phyloP scores from a whole-genome alignment of 2,888 invertebrate genomes.

The Amitus sp. region DNA sequence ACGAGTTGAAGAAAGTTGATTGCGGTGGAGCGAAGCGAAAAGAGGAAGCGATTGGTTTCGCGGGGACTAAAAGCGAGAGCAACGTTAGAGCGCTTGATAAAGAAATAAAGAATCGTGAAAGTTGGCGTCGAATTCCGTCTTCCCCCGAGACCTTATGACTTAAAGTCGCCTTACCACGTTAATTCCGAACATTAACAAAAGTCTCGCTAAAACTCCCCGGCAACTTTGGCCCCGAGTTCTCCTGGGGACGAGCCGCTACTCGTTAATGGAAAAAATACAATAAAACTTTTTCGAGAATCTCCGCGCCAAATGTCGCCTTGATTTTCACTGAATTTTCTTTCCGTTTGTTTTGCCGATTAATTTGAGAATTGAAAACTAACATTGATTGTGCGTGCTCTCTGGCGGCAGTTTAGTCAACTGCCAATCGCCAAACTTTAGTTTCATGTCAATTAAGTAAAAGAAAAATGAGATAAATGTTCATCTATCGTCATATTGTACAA shows the following conservation, averaged over 20 bases:
- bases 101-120: constrained; percentile 65
- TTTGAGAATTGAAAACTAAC: too few relatives aligned
- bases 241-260: constrained; percentile 56
- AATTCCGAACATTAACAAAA: constrained; percentile 66
- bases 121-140: constrained; percentile 61
- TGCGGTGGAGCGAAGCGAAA: constrained; percentile 6
- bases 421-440: too few relatives aligned
- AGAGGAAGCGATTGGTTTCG: constrained; percentile 13
- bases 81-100: constrained; percentile 54
- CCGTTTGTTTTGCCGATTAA: constrained; percentile 1
- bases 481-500: too few relatives aligned
- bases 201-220: constrained; percentile 64
- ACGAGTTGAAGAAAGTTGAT: constrained; percentile 5
- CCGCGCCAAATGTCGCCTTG: constrained; percentile 12
- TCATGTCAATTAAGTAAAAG: too few relatives aligned
- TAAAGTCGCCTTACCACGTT: constrained; percentile 66
- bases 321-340: constrained; percentile 4
- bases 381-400: too few relatives aligned
- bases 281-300: constrained; percentile 50
- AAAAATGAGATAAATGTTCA: too few relatives aligned
- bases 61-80: neutral
- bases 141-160: constrained; percentile 65
- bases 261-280: constrained; percentile 65
- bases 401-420: too few relatives aligned
- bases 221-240: constrained; percentile 50